Evolutionary conservation across 64 coral and sea anemone species (phyloP), one percentile per base, ranked within the genome.

Genomic region (Hydrozoanthus tunicans): DNA sequence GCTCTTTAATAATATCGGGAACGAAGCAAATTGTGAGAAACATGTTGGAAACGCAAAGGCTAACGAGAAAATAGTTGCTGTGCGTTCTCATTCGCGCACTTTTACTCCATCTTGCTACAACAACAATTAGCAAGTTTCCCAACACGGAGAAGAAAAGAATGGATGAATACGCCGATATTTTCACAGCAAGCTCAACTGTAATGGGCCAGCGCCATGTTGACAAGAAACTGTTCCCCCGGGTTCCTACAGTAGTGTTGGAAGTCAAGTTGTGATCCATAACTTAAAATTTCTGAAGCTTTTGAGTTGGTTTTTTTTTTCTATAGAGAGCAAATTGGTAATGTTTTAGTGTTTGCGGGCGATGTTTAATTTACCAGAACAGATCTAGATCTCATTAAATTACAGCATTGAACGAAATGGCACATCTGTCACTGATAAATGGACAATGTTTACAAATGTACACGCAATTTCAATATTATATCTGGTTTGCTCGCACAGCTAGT

Each of bases 21-120:
- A 82, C 80, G 52, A 82, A 82, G 6, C 80, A 82, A 66, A 82
- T 7, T 14, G 80, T 65, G 62, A 82, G 59, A 15, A 82, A 82
- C 80, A 82, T 82, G 60, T 82, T 82, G 23, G 80, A 82, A 13
- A 65, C 32, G 43, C 80, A 82, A 1, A 82, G 32, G 60, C 80
- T 82, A 43, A 82, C 60, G 6, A 82, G 25, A 43, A 82, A 82
- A 53, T 63, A 82, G 26, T 82, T 82, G 12, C 10, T 82, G 6
- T 20, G 26, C 52, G 59, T 82, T 65, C 15, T 82, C 80, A 82
- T 82, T 17, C 61, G 80, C 6, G 9, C 26, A 14, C 60, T 60
- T 32, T 63, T 82, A 7, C 62, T 65, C 53, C 59, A 12, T 8
- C 53, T 82, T 64, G 80, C 80, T 15, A 65, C 26, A 15, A 82